Conservation (phyloP, 2,113 vertebrate genomes). For the Archocentrus centrarchus region DNA sequence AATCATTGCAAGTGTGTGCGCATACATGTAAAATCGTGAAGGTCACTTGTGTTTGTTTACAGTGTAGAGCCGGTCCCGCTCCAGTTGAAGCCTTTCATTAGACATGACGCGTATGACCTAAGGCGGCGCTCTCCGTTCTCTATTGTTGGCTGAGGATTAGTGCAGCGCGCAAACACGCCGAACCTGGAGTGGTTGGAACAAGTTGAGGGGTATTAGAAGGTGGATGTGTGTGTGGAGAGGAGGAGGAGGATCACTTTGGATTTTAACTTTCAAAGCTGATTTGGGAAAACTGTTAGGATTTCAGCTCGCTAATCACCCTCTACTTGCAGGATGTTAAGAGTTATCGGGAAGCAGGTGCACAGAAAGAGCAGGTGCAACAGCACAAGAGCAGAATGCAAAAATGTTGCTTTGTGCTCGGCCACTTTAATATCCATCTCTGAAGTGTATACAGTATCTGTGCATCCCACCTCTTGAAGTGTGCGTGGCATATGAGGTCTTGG, state of each 20-base stretch:
- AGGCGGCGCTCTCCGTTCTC: slow-evolving; percentile 39
- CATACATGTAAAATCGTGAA: slow-evolving; percentile 39
- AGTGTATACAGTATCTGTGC: neutral
- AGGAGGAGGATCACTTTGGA: slow-evolving; percentile 41
- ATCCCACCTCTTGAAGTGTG: slow-evolving; percentile 17
- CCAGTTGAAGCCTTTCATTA: slow-evolving; percentile 51
- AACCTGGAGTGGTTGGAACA: neutral
- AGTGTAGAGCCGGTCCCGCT: slow-evolving; percentile 34
- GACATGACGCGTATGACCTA: slow-evolving; percentile 54
- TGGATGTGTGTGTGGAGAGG: neutral
- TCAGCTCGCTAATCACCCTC: slow-evolving; percentile 44
- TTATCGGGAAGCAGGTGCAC: slow-evolving; percentile 1
- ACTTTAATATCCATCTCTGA: neutral
- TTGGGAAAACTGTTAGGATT: slow-evolving; percentile 51
- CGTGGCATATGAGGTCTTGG: slow-evolving; percentile 26
- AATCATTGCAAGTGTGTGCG: slow-evolving; percentile 31
- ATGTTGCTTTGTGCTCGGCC: neutral
- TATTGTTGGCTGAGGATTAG: slow-evolving; percentile 47
- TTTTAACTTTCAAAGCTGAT: slow-evolving; percentile 60
- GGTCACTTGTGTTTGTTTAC: slow-evolving; percentile 66
- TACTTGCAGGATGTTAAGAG: slow-evolving; percentile 9
- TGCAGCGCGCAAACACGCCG: slow-evolving; percentile 7
- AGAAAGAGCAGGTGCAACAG: neutral
- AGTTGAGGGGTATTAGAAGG: neutral
- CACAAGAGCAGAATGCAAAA: neutral